phyloP scores from a whole-genome alignment of 2,113 vertebrate genomes.

The Eolophus roseicapilla region DNA sequence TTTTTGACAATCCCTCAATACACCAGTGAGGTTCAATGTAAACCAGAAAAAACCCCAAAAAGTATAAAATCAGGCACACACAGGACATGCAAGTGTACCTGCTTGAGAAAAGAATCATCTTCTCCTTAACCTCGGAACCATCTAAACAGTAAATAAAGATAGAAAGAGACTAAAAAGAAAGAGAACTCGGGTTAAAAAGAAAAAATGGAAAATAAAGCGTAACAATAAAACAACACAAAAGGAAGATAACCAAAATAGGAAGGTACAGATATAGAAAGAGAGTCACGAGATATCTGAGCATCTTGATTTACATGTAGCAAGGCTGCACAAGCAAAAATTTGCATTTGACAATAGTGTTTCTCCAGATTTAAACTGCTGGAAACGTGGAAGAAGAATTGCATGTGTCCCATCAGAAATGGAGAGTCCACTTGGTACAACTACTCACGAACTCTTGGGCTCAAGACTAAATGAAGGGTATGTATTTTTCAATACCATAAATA shows the following conservation, averaged over 20 bases:
- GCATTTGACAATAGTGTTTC: background rate
- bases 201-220: conserved; percentile 27
- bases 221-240: conserved; percentile 29
- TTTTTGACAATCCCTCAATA: background rate
- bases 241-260: background rate
- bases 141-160: conserved; percentile 68
- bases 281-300: background rate
- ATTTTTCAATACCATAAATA: background rate
- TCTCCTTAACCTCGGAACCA: conserved; percentile 66
- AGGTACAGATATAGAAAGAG: background rate
- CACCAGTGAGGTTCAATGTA: background rate
- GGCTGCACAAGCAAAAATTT: background rate
- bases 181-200: conserved; percentile 62
- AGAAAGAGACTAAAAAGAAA: conserved; percentile 74
- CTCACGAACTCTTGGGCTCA: conserved; percentile 5
- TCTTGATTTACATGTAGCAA: background rate
- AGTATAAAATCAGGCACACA: conserved; percentile 56
- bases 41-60: background rate
- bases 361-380: conserved; percentile 16
- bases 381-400: background rate
- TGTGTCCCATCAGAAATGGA: background rate
- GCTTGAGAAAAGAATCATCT: conserved; percentile 68
- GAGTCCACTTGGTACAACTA: background rate
- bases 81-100: conserved; percentile 69
- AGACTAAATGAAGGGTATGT: conserved; percentile 41